Percentiles rank a stretch among this genome's conserved stretches.
phyloP scores from a whole-genome alignment of 2,888 invertebrate species.

The Eretmocerus hayati region DNA sequence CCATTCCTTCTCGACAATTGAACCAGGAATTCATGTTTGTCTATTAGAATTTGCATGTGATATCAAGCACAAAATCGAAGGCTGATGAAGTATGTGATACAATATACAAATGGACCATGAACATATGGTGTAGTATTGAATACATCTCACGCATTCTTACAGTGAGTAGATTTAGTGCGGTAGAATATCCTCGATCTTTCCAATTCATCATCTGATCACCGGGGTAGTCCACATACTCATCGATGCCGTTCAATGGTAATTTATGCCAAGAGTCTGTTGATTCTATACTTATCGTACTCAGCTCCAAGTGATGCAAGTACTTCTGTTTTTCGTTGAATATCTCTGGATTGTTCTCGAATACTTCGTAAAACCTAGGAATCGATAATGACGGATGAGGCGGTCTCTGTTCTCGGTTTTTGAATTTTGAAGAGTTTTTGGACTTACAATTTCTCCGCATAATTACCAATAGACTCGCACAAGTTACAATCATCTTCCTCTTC shows the following conservation, averaged over 20 bases:
- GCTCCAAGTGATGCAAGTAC: constrained; percentile 2
- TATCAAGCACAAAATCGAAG: too few relatives aligned
- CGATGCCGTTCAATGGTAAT: background rate
- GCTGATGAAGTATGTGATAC: too few relatives aligned
- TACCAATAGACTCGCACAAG: constrained; percentile 1
- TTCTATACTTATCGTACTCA: background rate
- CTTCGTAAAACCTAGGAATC: background rate
- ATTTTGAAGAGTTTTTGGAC: constrained; percentile 3
- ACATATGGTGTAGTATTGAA: too few relatives aligned
- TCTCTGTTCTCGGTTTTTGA: background rate
- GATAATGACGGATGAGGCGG: background rate
- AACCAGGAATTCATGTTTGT: too few relatives aligned
- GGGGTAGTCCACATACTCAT: background rate
- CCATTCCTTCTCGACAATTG: too few relatives aligned
- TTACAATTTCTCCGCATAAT: constrained; percentile 9
- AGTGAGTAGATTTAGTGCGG: constrained; percentile 27
- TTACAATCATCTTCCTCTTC: background rate
- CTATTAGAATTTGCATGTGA: too few relatives aligned
- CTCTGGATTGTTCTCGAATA: background rate
- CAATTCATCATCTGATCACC: constrained; percentile 30
- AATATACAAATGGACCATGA: too few relatives aligned
- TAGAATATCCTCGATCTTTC: constrained; percentile 33
- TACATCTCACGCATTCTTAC: too few relatives aligned
- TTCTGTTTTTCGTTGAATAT: background rate
- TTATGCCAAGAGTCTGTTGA: constrained; percentile 15